Percentiles rank a stretch among this genome's conserved stretches.
phyloP scores from a whole-genome alignment of 1,140 invertebrate species.

The Conus ventricosus region DNA sequence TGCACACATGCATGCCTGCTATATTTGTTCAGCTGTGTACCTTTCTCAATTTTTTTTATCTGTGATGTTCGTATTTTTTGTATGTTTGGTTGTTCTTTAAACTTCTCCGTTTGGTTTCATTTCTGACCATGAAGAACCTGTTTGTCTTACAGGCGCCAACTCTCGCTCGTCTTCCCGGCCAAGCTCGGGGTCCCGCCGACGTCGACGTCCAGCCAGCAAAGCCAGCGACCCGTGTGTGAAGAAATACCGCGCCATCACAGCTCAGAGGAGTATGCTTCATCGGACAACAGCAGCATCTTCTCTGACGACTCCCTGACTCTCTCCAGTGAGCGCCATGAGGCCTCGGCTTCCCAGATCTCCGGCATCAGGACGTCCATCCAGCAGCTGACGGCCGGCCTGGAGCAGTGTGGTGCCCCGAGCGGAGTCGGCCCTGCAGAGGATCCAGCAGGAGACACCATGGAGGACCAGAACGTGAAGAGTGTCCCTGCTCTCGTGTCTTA shows the following conservation, averaged over 20 bases:
- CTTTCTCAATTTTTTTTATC: too few relatives aligned
- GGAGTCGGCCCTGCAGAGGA: neutral
- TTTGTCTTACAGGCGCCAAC: conserved; percentile 55
- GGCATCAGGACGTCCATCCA: conserved; percentile 32
- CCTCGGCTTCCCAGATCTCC: conserved; percentile 31
- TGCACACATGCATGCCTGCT: too few relatives aligned
- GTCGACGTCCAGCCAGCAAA: conserved; percentile 46
- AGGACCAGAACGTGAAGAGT: neutral
- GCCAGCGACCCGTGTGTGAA: conserved; percentile 46
- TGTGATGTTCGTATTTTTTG: too few relatives aligned
- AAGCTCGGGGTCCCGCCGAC: conserved; percentile 58
- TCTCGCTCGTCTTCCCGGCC: conserved; percentile 62
- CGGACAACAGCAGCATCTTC: conserved; percentile 65
- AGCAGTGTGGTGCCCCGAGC: neutral
- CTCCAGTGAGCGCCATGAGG: conserved; percentile 5
- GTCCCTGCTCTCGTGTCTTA: conserved; percentile 19
- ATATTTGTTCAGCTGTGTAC: too few relatives aligned
- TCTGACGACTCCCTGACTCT: conserved; percentile 62
- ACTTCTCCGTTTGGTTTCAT: too few relatives aligned
- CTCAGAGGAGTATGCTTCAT: conserved; percentile 68
- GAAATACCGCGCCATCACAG: conserved; percentile 51
- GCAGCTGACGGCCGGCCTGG: conserved; percentile 34
- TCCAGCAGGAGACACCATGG: neutral
- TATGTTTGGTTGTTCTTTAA: too few relatives aligned
- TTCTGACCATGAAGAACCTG: too few relatives aligned